Evolutionary conservation across 2,797 vertebrate species (phyloP), one percentile per base, ranked within the genome.

Genomic region (Buceros bicornis): DNA sequence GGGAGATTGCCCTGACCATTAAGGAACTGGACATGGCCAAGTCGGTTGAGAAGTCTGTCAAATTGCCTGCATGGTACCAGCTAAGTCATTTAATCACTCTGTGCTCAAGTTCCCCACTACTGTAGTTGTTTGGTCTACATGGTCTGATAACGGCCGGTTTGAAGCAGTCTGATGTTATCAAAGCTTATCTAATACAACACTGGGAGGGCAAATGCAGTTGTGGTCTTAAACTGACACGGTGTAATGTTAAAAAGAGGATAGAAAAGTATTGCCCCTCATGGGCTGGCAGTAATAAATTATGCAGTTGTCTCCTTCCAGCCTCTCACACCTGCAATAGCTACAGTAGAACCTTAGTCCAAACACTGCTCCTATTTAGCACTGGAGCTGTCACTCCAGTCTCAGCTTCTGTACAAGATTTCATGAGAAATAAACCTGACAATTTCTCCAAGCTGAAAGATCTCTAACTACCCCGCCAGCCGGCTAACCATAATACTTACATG

Each of bases 401-500:
- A 62, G 47, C 37, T 88, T 90, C 85, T 15, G 10, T 70, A 58
- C 2, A 6, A 90, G 64, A 66, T 70, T 62, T 89, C 71, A 93
- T 95, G 71, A 93, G 94, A 93, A 93, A 95, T 86, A 62, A 87
- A 83, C 81, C 37, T 72, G 66, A 67, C 45, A 54, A 0, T 79
- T 92, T 91, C 54, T 73, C 37, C 53, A 62, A 73, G 24, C 60
- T 82, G 57, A 70, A 94, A 87, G n/a, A 31, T 51, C 26, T 81
- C 54, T 65, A 76, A 78, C 69, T 31, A 72, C 40, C 40, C 31
- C 58, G 87, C 29, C 56, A 89, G 42, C 51, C 65, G 80, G 50
- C 33, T 42, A 62, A 45, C 78, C 47, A 13, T 66, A 94, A 88
- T 97, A 98, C 98, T 98, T 97, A 98, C 98, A 98, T 78, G 96